Evolutionary conservation across 2,113 vertebrate species (phyloP).

Genomic region (Cheirogaleus medius): DNA sequence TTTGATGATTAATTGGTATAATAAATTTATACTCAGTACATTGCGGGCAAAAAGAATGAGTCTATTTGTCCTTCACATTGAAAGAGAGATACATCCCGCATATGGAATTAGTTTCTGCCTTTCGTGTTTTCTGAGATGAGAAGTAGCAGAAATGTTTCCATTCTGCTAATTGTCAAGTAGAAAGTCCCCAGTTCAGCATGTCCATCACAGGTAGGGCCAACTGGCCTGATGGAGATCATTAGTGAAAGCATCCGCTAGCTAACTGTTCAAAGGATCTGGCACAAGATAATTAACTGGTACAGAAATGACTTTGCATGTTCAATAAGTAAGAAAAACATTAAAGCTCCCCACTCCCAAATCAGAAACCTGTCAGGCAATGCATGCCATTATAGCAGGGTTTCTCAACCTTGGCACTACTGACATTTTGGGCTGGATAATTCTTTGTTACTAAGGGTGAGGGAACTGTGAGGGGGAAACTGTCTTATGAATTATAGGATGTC

Average conservation of each 20-base stretch:
- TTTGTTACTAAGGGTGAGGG: neutral
- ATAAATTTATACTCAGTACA: neutral
- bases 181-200: neutral
- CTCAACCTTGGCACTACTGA: neutral
- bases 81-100: neutral
- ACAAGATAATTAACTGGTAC: neutral
- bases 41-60: neutral
- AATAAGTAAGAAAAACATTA: neutral
- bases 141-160: neutral
- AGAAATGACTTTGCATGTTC: neutral
- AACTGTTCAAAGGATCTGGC: neutral
- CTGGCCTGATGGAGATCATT: neutral
- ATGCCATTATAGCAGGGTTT: neutral
- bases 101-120: neutral
- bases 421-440: neutral
- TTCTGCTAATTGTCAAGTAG: neutral
- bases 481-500: neutral
- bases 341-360: neutral
- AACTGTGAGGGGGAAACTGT: neutral
- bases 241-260: neutral
- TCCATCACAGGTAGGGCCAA: neutral
- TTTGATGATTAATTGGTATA: neutral
- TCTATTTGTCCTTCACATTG: constrained; percentile 3
- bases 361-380: neutral
- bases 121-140: neutral